phyloP scores from a whole-genome alignment of 2,888 invertebrate species.

The Pteria penguin region DNA sequence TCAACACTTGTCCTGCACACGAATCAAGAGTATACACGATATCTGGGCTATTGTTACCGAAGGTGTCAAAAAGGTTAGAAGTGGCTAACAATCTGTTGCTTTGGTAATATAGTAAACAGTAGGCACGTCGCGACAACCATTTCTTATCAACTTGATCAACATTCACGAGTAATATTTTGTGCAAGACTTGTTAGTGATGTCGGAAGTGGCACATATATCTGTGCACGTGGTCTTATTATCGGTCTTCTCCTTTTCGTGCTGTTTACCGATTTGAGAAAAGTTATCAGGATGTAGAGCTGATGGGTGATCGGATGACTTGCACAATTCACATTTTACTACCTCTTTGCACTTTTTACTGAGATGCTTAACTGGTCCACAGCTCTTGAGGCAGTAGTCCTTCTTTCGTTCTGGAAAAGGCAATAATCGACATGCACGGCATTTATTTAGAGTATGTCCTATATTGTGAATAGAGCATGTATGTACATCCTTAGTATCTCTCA shows the following conservation, averaged over 20 bases:
- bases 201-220: background rate
- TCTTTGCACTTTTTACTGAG: conserved; percentile 20
- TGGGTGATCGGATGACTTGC: background rate
- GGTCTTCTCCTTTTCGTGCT: background rate
- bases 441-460: conserved; percentile 22
- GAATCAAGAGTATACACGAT: background rate
- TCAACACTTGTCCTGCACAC: background rate
- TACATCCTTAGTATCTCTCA: background rate
- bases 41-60: background rate
- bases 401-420: conserved; percentile 5
- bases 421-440: conserved; percentile 29
- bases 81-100: background rate
- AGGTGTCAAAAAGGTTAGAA: conserved; percentile 2
- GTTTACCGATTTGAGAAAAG: background rate
- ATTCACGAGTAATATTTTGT: background rate
- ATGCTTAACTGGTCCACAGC: conserved; percentile 27
- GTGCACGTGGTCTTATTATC: background rate
- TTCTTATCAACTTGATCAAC: background rate
- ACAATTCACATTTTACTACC: conserved; percentile 28
- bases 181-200: background rate
- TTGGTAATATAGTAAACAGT: conserved; percentile 12
- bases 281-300: background rate
- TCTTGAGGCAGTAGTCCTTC: conserved; percentile 21
- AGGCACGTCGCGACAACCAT: background rate
- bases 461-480: conserved; percentile 33